Evolutionary conservation across 2,888 invertebrate species (phyloP).

Genomic region (Cerceris ruficornis): DNA sequence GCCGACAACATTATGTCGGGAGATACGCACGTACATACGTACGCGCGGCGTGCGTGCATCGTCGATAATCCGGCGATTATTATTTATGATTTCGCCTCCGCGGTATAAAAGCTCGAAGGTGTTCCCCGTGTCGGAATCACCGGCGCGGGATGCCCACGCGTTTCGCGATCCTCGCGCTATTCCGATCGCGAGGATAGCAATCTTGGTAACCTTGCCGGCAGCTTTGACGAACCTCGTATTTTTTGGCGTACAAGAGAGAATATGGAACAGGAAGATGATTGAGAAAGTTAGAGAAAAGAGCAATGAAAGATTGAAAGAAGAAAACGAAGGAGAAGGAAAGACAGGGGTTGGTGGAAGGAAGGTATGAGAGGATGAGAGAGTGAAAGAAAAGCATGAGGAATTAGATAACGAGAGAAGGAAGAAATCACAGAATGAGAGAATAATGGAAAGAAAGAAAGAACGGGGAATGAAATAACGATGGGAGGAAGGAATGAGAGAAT

Average conservation of each 20-base stretch:
- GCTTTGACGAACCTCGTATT: background rate
- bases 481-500: constrained; percentile 1
- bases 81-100: constrained; percentile 75
- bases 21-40: background rate
- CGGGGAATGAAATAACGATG: background rate
- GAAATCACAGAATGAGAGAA: background rate
- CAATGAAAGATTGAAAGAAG: background rate
- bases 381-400: background rate
- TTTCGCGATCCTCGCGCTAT: constrained; percentile 13
- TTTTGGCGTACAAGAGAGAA: constrained; percentile 12
- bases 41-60: constrained; percentile 44
- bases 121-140: constrained; percentile 61
- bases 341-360: background rate
- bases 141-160: constrained; percentile 67
- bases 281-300: background rate
- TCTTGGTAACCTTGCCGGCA: constrained; percentile 58
- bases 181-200: constrained; percentile 32
- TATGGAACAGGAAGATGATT: background rate
- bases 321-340: background rate
- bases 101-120: constrained; percentile 70
- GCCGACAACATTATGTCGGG: constrained; percentile 54
- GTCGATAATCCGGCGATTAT: constrained; percentile 74
- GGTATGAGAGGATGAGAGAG: constrained; percentile 6
- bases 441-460: too few relatives aligned
- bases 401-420: background rate